Conservation (phyloP, 2,797 vertebrate genomes). For the Sebastes baramenuke region DNA sequence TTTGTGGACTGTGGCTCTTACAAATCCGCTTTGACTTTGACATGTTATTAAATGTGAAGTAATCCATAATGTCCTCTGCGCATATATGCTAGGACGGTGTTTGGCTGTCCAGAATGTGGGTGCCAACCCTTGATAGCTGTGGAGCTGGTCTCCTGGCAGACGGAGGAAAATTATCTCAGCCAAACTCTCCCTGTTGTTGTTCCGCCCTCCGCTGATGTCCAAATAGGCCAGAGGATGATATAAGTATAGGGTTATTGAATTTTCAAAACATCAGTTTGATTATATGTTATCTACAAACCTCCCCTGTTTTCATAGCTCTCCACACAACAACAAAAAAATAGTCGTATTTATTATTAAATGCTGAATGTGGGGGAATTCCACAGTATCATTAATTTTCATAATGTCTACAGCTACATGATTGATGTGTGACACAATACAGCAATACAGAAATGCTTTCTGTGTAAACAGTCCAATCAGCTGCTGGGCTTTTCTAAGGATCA, state of each 20-base stretch:
- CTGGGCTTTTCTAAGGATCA: background rate
- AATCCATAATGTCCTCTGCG: conserved; percentile 55
- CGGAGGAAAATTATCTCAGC: background rate
- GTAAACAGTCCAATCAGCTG: background rate
- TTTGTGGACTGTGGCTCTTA: conserved; percentile 26
- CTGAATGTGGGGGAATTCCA: background rate
- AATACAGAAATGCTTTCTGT: background rate
- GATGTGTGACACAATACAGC: background rate
- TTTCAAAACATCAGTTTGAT: background rate
- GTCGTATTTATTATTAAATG: background rate
- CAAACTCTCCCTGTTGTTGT: conserved; percentile 2
- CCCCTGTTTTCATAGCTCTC: background rate
- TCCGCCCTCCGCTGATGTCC: background rate
- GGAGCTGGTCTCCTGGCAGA: background rate
- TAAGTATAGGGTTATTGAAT: background rate
- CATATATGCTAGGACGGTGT: conserved; percentile 2
- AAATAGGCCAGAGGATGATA: conserved; percentile 2
- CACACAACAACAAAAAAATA: background rate
- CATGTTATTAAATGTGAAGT: conserved; percentile 58
- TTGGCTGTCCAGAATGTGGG: conserved; percentile 7
- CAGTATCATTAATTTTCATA: background rate
- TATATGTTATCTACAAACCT: background rate
- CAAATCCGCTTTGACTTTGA: conserved; percentile 65
- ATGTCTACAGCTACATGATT: background rate
- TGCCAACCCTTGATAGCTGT: conserved; percentile 5